Conservation (phyloP, 2,113 vertebrate genomes). For the Colaptes auratus region DNA sequence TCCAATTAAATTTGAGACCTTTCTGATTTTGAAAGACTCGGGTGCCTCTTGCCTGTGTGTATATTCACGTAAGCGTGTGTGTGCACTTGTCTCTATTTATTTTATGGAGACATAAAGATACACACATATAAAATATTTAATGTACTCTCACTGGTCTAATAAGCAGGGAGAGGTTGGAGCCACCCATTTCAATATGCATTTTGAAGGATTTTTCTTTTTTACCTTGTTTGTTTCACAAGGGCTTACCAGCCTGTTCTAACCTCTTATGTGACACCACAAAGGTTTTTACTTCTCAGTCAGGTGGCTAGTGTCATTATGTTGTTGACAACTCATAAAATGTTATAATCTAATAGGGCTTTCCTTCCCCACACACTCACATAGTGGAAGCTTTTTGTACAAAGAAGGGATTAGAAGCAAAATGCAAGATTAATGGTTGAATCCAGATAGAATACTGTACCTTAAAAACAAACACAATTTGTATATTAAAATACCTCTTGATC, state of each 20-base stretch:
- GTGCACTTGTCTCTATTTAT: not conserved
- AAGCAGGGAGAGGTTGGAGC: constrained; percentile 61
- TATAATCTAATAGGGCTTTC: constrained; percentile 72
- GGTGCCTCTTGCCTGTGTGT: constrained; percentile 15
- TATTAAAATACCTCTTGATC: constrained; percentile 36
- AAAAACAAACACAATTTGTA: constrained; percentile 57
- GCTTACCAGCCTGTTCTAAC: constrained; percentile 65
- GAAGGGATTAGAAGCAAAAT: constrained; percentile 42
- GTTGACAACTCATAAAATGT: constrained; percentile 76
- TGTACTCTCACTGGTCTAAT: constrained; percentile 69
- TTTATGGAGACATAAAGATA: constrained; percentile 37
- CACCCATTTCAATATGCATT: constrained; percentile 37
- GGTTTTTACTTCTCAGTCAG: constrained; percentile 71
- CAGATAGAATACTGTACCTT: constrained; percentile 14
- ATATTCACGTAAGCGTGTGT: not conserved
- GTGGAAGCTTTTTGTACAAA: constrained; percentile 47
- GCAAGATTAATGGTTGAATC: constrained; percentile 44
- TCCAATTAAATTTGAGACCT: constrained; percentile 84
- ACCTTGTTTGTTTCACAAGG: constrained; percentile 68
- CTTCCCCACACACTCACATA: not conserved
- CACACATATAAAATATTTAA: constrained; percentile 35
- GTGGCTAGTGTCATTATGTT: constrained; percentile 76
- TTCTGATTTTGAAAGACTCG: constrained; percentile 79
- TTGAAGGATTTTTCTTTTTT: constrained; percentile 1
- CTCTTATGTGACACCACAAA: constrained; percentile 73